These are phyloP conservation scores for Istiophorus platypterus DNA, from an alignment of 2,113 vertebrate genomes.

Conservation along the genomic window DNA sequence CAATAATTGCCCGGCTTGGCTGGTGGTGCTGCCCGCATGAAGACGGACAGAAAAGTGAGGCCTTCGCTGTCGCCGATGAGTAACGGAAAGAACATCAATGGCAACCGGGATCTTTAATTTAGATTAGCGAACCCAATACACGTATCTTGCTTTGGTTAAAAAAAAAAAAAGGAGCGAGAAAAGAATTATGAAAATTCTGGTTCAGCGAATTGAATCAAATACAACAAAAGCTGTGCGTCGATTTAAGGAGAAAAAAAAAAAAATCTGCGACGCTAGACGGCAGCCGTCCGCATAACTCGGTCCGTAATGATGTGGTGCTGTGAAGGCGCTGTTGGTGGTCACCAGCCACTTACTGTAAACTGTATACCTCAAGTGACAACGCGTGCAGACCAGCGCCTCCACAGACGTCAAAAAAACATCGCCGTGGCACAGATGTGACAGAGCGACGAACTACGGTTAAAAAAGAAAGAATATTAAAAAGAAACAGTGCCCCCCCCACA, in stretches of 20 bases:
- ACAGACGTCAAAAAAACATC: not conserved
- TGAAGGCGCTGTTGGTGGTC: constrained; percentile 32
- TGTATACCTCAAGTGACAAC: not conserved
- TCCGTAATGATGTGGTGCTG: constrained; percentile 29
- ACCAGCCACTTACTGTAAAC: constrained; percentile 45
- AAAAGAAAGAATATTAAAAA: too few species aligned
- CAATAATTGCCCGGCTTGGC: constrained; percentile 73
- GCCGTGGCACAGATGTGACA: not conserved
- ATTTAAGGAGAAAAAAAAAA: constrained; percentile 4
- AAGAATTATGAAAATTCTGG: not conserved
- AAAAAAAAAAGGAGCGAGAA: constrained; percentile 28
- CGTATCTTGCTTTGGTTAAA: not conserved
- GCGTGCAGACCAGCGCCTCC: constrained; percentile 21
- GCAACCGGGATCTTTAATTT: constrained; percentile 30
- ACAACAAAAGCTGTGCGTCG: not conserved
- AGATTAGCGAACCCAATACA: constrained; percentile 35
- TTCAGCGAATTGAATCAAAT: constrained; percentile 11
- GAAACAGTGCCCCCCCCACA: too few species aligned
- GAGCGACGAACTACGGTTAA: not conserved
- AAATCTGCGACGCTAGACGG: constrained; percentile 10
- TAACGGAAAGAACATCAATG: constrained; percentile 35
- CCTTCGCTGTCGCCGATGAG: constrained; percentile 31
- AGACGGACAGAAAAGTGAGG: constrained; percentile 48
- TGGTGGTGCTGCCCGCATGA: constrained; percentile 51
- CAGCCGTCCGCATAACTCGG: constrained; percentile 9